These are phyloP conservation scores for Equus quagga DNA, from an alignment of 2,113 vertebrate genomes.

Conservation along the genomic window DNA sequence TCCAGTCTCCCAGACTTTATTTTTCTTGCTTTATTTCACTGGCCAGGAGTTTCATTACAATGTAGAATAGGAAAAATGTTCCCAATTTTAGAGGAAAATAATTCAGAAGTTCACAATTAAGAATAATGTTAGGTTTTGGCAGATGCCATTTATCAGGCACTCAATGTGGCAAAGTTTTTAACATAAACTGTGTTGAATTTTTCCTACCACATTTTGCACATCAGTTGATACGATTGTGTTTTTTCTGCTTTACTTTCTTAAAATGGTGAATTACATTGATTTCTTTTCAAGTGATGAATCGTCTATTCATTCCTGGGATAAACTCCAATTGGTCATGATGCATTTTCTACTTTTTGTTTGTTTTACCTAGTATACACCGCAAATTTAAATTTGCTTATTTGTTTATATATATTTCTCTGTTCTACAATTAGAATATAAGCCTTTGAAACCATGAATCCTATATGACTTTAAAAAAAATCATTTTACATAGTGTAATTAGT, in stretches of 20 bases:
- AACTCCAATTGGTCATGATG: not conserved
- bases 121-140: not conserved
- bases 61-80: not conserved
- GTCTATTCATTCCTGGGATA: not conserved
- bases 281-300: not conserved
- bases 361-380: not conserved
- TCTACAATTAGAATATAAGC: not conserved
- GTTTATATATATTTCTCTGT: not conserved
- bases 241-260: not conserved
- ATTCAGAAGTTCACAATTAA: not conserved
- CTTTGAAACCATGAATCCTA: not conserved
- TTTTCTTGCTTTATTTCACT: not conserved
- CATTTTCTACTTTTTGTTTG: not conserved
- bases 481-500: not conserved
- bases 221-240: not conserved
- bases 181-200: not conserved
- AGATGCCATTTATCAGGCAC: not conserved
- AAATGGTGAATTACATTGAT: not conserved
- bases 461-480: not conserved
- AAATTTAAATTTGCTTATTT: not conserved
- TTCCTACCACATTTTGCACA: not conserved
- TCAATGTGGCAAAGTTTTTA: not conserved
- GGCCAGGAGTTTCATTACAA: not conserved
- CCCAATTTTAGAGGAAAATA: not conserved
- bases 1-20: not conserved